Base-by-base conservation (phyloP, 92 coral and sea anemone genomes). In the Pocillopora meandrina region DNA sequence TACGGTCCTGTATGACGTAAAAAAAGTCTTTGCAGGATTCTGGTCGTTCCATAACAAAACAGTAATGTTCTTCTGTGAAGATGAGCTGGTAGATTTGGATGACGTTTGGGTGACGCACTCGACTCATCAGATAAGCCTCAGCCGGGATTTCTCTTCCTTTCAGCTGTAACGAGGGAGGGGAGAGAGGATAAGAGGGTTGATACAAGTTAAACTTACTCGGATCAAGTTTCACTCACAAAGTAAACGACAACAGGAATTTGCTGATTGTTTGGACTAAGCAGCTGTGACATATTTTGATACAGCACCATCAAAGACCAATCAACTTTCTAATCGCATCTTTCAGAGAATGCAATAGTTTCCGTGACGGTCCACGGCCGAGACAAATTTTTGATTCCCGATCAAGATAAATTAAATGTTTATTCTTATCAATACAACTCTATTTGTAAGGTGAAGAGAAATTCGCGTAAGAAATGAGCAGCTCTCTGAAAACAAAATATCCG, bases 41-140 rank as follows among this genome's bases (percentile, higher is more conserved):
- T 18, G 80, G 80, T 60, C 65, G 20, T 61, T 80, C 84, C 84
- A 80, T 80, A 17, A 80, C 84, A 65, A 31, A 80, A 56, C 71
- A 72, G 19, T 67, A 80, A 23, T 56, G 56, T 55, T 80, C 75
- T 12, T 80, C 66, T 19, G 52, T 56, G 19, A 55, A 18, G 34
- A 80, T 80, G 18, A 80, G 75, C 10, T 80, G 75, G 23, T 80
- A 80, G 61, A 68, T 80, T 3, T 55, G 31, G 26, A 80, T 68
- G 56, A 68, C 84, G 74, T 80, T 58, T 0, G 17, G 56, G 66
- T 80, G 58, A n/a, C 23, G 84, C 10, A 61, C 75, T 68, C 16
- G 74, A 26, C 57, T 42, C 52, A 65, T 72, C 1, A 79, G 74
- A 79, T 63, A 79, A 9, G 64, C 83, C 35, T 79, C 74, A 21